These are phyloP conservation scores for Perca fluviatilis DNA, from an alignment of 2,113 vertebrate species.

Conservation along the genomic window DNA sequence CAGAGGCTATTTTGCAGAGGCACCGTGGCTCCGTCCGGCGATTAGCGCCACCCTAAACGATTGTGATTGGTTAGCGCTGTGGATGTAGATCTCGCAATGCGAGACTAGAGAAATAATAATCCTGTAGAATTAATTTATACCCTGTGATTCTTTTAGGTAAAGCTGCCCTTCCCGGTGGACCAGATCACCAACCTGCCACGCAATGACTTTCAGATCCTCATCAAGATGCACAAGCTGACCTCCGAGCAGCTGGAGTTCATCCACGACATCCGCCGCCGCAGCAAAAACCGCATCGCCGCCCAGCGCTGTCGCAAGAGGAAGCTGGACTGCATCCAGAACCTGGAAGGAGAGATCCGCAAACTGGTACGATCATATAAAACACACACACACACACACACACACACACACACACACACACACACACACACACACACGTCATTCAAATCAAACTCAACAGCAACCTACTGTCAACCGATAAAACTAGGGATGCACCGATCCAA, in stretches of 20 bases:
- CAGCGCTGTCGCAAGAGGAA: conserved; percentile 97
- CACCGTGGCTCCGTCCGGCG: no score
- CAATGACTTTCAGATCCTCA: conserved; percentile 98
- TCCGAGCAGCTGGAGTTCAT: conserved; percentile 97
- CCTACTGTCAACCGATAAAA: no score
- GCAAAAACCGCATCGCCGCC: conserved; percentile 96
- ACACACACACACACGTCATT: background rate
- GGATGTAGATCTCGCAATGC: no score
- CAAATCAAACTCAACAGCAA: background rate
- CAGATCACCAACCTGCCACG: conserved; percentile 97
- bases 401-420: background rate
- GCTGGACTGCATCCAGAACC: conserved; percentile 97
- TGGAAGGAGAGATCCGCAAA: conserved; percentile 96
- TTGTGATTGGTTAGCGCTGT: no score
- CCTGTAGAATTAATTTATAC: background rate
- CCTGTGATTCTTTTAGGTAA: conserved; percentile 84
- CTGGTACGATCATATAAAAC: conserved; percentile 78
- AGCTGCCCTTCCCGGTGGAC: conserved; percentile 96
- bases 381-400: background rate
- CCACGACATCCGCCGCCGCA: conserved; percentile 93
- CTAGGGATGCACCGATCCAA: no score
- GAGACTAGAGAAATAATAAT: background rate
- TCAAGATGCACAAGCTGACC: conserved; percentile 97
- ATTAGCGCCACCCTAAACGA: no score
- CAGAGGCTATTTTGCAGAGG: no score